A percentile compares a stretch with the other conserved stretches of the same genome.
phyloP scores from a whole-genome alignment of 2,888 invertebrate genomes.

The Eulithis testata region DNA sequence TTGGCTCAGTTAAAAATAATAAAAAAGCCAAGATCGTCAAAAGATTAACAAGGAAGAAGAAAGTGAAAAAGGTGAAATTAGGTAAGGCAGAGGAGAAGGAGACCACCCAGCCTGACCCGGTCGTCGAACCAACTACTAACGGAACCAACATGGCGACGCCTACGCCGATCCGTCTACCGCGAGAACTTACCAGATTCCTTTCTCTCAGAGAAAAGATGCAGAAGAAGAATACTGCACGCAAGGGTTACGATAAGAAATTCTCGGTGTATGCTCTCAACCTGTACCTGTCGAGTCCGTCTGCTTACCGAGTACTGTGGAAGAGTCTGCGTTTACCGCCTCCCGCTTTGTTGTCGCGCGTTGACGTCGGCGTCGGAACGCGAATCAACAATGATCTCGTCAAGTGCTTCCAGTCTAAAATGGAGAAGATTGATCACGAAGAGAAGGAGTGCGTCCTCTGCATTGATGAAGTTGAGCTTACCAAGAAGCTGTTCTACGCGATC shows the following conservation, averaged over 20 bases:
- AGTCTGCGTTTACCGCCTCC: constrained; percentile 22
- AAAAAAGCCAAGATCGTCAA: constrained; percentile 5
- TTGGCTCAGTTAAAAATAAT: constrained; percentile 11
- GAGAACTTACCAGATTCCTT: constrained; percentile 23
- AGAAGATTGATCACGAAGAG: constrained; percentile 1
- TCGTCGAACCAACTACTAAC: neutral
- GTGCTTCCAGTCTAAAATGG: constrained; percentile 23
- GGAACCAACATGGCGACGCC: neutral
- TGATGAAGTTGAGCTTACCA: constrained; percentile 25
- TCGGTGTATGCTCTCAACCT: constrained; percentile 15
- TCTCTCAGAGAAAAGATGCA: constrained; percentile 16
- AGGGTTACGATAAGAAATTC: constrained; percentile 19
- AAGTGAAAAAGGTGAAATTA: constrained; percentile 9
- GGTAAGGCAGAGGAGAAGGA: constrained; percentile 1
- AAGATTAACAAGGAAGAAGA: constrained; percentile 11
- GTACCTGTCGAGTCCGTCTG: constrained; percentile 18
- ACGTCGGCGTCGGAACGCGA: constrained; percentile 20
- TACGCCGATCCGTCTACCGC: constrained; percentile 23
- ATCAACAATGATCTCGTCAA: constrained; percentile 9
- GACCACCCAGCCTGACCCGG: neutral
- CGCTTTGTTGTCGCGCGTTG: constrained; percentile 7
- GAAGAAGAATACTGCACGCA: constrained; percentile 15
- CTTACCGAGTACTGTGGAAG: constrained; percentile 24
- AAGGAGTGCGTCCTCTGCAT: constrained; percentile 26
- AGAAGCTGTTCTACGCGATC: constrained; percentile 21